Conservation (phyloP, 1,140 invertebrate genomes). For the Drosophila eugracilis region DNA sequence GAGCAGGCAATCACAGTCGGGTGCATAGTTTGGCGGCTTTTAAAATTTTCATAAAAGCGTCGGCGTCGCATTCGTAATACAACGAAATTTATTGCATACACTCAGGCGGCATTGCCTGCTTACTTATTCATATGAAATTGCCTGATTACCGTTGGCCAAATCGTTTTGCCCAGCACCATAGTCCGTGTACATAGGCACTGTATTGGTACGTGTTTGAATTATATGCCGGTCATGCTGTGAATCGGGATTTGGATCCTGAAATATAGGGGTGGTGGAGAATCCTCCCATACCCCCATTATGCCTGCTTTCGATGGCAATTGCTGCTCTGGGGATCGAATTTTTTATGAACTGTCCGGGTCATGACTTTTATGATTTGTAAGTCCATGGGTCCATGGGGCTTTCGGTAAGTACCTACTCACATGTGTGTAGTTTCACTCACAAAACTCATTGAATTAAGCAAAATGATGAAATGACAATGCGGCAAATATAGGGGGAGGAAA, state of each 20-base stretch:
- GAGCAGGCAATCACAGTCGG: slow-evolving; percentile 69
- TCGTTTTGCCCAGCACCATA: slow-evolving; percentile 23
- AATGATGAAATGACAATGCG: slow-evolving; percentile 66
- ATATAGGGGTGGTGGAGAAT: too few species aligned
- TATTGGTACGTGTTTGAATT: slow-evolving; percentile 80
- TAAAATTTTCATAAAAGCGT: slow-evolving; percentile 77
- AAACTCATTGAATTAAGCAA: slow-evolving; percentile 72
- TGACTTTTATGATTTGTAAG: slow-evolving; percentile 80
- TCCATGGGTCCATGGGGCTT: slow-evolving; percentile 24
- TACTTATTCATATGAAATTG: slow-evolving; percentile 80
- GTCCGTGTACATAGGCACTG: slow-evolving; percentile 1
- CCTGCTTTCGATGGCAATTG: slow-evolving; percentile 79
- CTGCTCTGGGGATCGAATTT: slow-evolving; percentile 72
- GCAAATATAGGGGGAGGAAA: slow-evolving; percentile 19
- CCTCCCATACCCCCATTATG: slow-evolving; percentile 52
- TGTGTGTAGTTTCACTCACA: slow-evolving; percentile 61
- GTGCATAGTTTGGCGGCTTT: slow-evolving; percentile 72
- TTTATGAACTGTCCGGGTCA: slow-evolving; percentile 74
- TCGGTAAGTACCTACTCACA: slow-evolving; percentile 42
- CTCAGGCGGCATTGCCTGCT: slow-evolving; percentile 73
- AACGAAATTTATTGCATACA: slow-evolving; percentile 75
- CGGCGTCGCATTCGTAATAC: slow-evolving; percentile 69
- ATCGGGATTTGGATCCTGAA: slow-evolving; percentile 43
- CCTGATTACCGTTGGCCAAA: slow-evolving; percentile 70
- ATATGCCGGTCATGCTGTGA: slow-evolving; percentile 72